Evolutionary conservation across 2,113 vertebrate species (phyloP).

Genomic region (Lophochroa leadbeateri): DNA sequence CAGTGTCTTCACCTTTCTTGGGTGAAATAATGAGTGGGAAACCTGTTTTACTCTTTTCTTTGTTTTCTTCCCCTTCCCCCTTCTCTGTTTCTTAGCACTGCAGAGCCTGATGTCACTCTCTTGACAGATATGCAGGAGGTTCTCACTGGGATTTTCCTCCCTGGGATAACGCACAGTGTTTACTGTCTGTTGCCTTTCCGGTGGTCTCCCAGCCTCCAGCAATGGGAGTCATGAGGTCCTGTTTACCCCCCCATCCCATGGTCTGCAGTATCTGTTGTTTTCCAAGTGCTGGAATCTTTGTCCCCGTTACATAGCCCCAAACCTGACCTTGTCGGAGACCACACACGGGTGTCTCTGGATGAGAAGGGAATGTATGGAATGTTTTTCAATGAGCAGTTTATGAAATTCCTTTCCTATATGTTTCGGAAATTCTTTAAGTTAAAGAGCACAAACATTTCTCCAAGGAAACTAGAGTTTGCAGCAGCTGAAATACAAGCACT

Average conservation of each 20-base stretch:
- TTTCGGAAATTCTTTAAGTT: constrained; percentile 70
- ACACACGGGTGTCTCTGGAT: constrained; percentile 75
- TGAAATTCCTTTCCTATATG: constrained; percentile 75
- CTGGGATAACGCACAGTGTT: constrained; percentile 41
- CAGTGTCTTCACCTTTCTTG: not conserved
- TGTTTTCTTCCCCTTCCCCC: rapidly evolving
- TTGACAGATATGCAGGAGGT: constrained; percentile 14
- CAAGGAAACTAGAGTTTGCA: constrained; percentile 55
- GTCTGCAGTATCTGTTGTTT: constrained; percentile 62
- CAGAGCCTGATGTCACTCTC: constrained; percentile 45
- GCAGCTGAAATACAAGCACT: constrained; percentile 54
- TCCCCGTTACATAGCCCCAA: constrained; percentile 63
- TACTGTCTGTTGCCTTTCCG: constrained; percentile 59
- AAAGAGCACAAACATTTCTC: constrained; percentile 59
- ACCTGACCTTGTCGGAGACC: constrained; percentile 72
- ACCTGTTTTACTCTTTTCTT: not conserved
- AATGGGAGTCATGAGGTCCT: constrained; percentile 37
- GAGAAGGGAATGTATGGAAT: constrained; percentile 74
- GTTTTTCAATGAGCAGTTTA: constrained; percentile 75
- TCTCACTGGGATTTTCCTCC: constrained; percentile 21
- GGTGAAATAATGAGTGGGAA: not conserved
- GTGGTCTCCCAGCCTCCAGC: constrained; percentile 55
- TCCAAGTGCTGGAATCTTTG: constrained; percentile 62
- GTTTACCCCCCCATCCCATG: not conserved
- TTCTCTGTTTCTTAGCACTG: not conserved